Evolutionary conservation across 2,113 vertebrate genomes (phyloP).

Genomic region (Probosciger aterrimus): DNA sequence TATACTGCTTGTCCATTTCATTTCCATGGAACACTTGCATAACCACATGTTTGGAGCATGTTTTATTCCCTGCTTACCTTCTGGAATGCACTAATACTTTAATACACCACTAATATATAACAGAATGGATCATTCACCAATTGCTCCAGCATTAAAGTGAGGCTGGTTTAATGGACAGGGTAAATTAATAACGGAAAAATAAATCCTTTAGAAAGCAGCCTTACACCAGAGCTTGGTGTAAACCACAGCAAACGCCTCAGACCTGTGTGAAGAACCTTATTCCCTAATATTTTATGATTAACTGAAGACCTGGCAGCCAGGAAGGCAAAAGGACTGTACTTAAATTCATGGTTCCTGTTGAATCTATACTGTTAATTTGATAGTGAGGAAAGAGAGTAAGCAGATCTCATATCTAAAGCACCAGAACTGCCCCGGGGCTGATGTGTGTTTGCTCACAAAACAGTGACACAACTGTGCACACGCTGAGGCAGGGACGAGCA

Average conservation of each 20-base stretch:
- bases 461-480: background rate
- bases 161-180: background rate
- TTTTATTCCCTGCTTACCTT: conserved; percentile 53
- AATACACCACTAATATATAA: conserved; percentile 1
- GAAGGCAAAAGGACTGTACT: background rate
- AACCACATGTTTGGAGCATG: conserved; percentile 35
- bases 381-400: background rate
- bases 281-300: background rate
- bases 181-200: conserved; percentile 1
- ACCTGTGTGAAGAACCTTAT: background rate
- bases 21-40: conserved; percentile 60
- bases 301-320: background rate
- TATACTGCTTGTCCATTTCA: conserved; percentile 52
- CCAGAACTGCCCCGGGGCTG: background rate
- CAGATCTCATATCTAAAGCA: background rate
- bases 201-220: background rate
- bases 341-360: background rate
- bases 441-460: rapidly evolving
- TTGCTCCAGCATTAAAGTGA: background rate
- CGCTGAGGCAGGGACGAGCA: background rate
- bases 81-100: conserved; percentile 50
- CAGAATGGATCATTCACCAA: background rate
- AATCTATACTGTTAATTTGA: background rate
- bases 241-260: background rate
- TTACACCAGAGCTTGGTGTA: background rate